A percentile compares a stretch with the other conserved stretches of the same genome.
phyloP scores from a whole-genome alignment of 2,113 vertebrate species.

The Vulpes lagopus region DNA sequence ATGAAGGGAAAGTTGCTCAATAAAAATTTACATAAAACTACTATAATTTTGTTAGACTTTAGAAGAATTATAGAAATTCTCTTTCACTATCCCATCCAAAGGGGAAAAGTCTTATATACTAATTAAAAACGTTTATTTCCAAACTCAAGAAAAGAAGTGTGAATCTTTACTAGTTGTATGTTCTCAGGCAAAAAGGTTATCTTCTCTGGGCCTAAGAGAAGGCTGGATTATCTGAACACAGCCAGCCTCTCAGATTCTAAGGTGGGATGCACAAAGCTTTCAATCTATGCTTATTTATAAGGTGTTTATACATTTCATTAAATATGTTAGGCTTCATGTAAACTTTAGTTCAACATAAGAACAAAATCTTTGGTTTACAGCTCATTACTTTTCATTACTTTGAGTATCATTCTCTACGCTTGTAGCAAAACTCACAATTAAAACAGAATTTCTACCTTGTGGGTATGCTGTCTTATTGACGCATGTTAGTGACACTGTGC shows the following conservation, averaged over 20 bases:
- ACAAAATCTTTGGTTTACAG: neutral
- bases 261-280: neutral
- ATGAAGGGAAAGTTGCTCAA: neutral
- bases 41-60: neutral
- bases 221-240: neutral
- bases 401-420: neutral
- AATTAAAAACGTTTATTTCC: slow-evolving; percentile 1
- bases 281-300: neutral
- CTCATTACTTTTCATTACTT: neutral
- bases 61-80: neutral
- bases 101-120: neutral
- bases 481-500: neutral
- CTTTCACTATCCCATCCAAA: neutral
- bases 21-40: neutral
- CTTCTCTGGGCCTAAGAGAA: neutral
- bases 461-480: neutral
- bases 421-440: neutral
- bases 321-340: neutral
- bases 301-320: neutral
- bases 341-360: neutral
- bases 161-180: neutral
- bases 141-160: neutral
- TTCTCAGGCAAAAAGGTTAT: neutral
- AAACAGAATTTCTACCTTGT: neutral
- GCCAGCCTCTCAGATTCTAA: neutral